These are phyloP conservation scores for Colaptes auratus DNA, from an alignment of 2,113 vertebrate genomes.

Conservation along the genomic window DNA sequence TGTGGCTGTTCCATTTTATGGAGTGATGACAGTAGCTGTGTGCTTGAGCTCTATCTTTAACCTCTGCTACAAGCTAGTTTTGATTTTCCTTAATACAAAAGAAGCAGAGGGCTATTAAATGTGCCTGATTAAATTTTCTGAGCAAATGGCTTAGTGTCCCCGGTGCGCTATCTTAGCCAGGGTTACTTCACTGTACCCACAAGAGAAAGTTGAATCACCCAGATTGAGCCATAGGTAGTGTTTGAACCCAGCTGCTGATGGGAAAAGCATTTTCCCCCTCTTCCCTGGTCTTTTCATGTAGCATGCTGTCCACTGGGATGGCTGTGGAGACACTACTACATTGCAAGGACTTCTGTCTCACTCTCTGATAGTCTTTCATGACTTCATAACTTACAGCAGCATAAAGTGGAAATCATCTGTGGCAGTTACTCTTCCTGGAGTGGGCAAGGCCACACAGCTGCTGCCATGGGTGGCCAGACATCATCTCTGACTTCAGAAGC, in stretches of 20 bases:
- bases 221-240: slow-evolving; percentile 45
- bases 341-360: background rate
- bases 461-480: background rate
- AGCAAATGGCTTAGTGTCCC: background rate
- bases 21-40: background rate
- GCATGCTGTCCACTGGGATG: background rate
- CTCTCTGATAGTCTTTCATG: background rate
- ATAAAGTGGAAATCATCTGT: background rate
- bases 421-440: background rate
- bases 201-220: slow-evolving; percentile 16
- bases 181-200: slow-evolving; percentile 27
- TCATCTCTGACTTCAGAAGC: background rate
- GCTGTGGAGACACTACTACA: background rate
- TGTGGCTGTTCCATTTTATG: background rate
- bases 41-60: background rate
- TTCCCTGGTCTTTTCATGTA: background rate
- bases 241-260: slow-evolving; percentile 32
- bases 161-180: background rate
- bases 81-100: slow-evolving; percentile 45
- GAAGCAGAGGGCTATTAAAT: slow-evolving; percentile 5
- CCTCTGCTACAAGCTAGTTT: slow-evolving; percentile 31
- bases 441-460: background rate
- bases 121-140: background rate
- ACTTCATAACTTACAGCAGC: background rate
- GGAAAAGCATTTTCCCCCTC: background rate